phyloP scores from a whole-genome alignment of 2,888 invertebrate species.

The Aporophyla nigra region DNA sequence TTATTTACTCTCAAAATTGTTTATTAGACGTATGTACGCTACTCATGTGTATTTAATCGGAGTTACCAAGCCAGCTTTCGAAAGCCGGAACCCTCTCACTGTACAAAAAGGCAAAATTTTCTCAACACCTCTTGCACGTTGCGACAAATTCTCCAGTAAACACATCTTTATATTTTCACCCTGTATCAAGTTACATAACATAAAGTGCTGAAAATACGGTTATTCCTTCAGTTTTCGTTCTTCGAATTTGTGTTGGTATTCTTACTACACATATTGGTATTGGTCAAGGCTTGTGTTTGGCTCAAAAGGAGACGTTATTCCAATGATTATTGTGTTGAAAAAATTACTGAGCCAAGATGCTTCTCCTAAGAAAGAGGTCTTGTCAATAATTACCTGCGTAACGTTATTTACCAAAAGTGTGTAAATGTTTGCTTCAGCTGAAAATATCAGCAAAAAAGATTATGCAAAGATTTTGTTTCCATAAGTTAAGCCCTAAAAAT shows the following conservation, averaged over 20 bases:
- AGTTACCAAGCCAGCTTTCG: slow-evolving; percentile 15
- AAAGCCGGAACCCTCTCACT: slow-evolving; percentile 4
- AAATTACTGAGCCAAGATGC: not conserved
- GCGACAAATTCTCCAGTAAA: not conserved
- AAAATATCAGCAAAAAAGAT: too few relatives aligned
- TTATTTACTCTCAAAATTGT: too few relatives aligned
- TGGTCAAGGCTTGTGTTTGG: too few relatives aligned
- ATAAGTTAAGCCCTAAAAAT: too few relatives aligned
- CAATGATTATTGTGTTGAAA: too few relatives aligned
- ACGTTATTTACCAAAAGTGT: too few relatives aligned
- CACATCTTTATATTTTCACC: slow-evolving; percentile 1
- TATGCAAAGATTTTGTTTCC: too few relatives aligned
- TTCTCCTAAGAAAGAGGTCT: too few relatives aligned
- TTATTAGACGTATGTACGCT: too few relatives aligned
- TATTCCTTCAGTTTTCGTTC: not conserved
- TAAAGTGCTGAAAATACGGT: slow-evolving; percentile 10
- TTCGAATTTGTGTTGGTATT: not conserved
- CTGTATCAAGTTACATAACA: not conserved
- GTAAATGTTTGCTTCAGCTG: too few relatives aligned
- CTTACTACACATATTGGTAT: not conserved
- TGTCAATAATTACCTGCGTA: too few relatives aligned
- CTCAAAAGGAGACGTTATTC: too few relatives aligned
- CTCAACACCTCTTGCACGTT: not conserved
- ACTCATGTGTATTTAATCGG: not conserved
- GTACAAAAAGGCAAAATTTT: slow-evolving; percentile 9